phyloP scores from a whole-genome alignment of 2,113 vertebrate genomes.

The Proteles cristata region DNA sequence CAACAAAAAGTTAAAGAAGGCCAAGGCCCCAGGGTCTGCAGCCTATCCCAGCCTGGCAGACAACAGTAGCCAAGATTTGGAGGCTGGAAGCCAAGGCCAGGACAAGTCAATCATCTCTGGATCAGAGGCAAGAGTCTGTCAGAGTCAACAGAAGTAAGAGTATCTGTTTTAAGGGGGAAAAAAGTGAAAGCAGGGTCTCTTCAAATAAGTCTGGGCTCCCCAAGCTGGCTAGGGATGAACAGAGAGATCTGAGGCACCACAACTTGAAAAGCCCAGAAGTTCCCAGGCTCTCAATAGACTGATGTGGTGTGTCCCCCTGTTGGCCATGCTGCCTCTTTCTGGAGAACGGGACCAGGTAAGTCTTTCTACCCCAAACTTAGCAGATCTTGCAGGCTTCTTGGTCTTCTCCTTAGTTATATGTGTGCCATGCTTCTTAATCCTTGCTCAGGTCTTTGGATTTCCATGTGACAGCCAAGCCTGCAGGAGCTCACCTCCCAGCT shows the following conservation, averaged over 20 bases:
- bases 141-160: neutral
- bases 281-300: neutral
- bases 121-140: neutral
- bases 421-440: neutral
- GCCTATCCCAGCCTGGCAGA: neutral
- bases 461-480: neutral
- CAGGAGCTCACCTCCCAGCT: neutral
- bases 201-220: neutral
- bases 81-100: neutral
- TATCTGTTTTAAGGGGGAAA: neutral
- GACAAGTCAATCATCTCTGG: neutral
- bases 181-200: neutral
- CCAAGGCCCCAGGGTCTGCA: accelerated
- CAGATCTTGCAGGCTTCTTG: neutral
- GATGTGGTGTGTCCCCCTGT: neutral
- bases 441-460: neutral
- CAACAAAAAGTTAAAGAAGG: neutral
- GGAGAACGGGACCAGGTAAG: neutral
- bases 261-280: neutral
- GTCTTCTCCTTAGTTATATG: neutral
- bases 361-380: neutral
- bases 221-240: neutral
- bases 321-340: neutral
- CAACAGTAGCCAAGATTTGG: neutral
- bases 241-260: neutral